Percentiles rank a stretch among this genome's conserved stretches.
These are phyloP conservation scores for Oceanodroma tethys DNA, from an alignment of 2,113 vertebrate species.

Conservation along the genomic window DNA sequence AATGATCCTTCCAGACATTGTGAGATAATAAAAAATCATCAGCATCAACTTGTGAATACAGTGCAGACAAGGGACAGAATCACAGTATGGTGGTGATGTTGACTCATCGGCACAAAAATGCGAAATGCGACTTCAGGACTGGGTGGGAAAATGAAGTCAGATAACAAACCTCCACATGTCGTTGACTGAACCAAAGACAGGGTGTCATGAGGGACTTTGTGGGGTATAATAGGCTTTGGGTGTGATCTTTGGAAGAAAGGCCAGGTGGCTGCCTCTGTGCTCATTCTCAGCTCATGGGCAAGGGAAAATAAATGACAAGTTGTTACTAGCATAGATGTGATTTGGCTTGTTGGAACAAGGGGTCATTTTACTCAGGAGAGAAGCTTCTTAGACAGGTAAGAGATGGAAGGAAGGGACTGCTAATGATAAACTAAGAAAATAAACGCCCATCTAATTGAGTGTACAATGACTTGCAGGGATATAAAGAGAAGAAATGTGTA, in stretches of 20 bases:
- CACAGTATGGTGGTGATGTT: not conserved
- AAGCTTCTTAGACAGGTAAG: not conserved
- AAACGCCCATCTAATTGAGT: accelerated
- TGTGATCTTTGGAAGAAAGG: not conserved
- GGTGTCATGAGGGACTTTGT: not conserved
- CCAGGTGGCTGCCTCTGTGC: not conserved
- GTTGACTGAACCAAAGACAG: not conserved
- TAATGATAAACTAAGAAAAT: not conserved
- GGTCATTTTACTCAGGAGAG: not conserved
- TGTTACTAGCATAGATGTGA: not conserved
- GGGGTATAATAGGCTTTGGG: not conserved
- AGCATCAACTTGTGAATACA: not conserved
- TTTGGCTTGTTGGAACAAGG: not conserved
- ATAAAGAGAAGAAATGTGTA: not conserved
- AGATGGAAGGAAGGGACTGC: not conserved
- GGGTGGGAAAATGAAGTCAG: not conserved
- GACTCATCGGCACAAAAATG: not conserved
- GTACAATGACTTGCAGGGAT: not conserved
- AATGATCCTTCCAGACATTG: not conserved
- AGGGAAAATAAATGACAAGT: not conserved
- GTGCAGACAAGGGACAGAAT: not conserved
- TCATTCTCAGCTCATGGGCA: not conserved
- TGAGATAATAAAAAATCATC: not conserved
- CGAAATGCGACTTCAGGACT: not conserved
- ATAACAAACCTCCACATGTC: not conserved